Percentiles rank a stretch among this genome's conserved stretches.
These are phyloP conservation scores for Miniopterus natalensis DNA, from an alignment of 2,113 vertebrate species.

Conservation along the genomic window DNA sequence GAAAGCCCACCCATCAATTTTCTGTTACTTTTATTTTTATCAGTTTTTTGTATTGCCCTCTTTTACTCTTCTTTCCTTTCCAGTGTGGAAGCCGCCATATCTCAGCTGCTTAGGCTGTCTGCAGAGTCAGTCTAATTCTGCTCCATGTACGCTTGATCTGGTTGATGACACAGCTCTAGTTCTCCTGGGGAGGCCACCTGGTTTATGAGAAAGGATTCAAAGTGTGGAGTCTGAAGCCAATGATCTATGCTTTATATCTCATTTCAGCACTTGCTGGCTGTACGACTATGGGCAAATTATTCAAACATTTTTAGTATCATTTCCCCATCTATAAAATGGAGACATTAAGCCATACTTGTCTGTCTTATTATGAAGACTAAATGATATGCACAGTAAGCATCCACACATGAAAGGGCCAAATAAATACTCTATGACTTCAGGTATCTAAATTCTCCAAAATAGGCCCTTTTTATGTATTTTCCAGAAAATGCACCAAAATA, in stretches of 20 bases:
- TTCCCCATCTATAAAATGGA: slow-evolving; percentile 26
- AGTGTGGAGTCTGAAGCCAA: slow-evolving; percentile 42
- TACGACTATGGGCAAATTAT: slow-evolving; percentile 27
- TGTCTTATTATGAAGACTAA: neutral
- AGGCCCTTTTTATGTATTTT: neutral
- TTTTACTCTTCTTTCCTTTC: neutral
- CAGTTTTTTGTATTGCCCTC: neutral
- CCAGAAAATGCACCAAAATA: neutral
- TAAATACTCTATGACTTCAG: slow-evolving; percentile 1
- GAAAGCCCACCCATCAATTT: neutral
- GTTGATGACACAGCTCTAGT: slow-evolving; percentile 15
- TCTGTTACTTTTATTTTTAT: slow-evolving; percentile 1
- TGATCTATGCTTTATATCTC: slow-evolving; percentile 20
- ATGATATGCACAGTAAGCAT: neutral
- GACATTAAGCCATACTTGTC: neutral
- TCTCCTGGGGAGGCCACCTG: neutral
- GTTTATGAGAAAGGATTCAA: neutral
- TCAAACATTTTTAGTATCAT: slow-evolving; percentile 49
- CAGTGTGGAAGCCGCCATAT: neutral
- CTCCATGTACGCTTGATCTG: neutral
- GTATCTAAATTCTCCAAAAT: slow-evolving; percentile 31
- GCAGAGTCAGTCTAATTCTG: neutral
- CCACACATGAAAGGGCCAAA: neutral
- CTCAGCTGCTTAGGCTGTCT: slow-evolving; percentile 4
- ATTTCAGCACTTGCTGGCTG: neutral